Percentiles rank a stretch among this genome's conserved stretches.
Conservation (phyloP, 2,113 vertebrate genomes). For the Leptobrachium leishanense region DNA sequence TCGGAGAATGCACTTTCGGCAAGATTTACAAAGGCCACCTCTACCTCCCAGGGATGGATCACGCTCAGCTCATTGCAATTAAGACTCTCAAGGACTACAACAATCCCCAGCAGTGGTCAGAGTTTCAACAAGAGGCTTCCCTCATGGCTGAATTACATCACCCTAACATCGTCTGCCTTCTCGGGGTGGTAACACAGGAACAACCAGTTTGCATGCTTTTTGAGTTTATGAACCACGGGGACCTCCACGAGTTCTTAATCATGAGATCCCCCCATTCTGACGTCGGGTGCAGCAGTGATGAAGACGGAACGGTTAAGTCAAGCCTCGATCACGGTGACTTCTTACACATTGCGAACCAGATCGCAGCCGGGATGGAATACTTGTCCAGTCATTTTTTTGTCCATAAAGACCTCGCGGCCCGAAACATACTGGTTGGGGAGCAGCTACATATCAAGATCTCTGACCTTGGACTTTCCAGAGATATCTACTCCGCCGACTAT, state of each 20-base stretch:
- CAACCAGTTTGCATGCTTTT: conserved; percentile 95
- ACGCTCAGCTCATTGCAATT: conserved; percentile 92
- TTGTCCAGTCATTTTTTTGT: conserved; percentile 88
- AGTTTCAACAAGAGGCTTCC: conserved; percentile 92
- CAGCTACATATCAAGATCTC: conserved; percentile 96
- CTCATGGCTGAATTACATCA: conserved; percentile 91
- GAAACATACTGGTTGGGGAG: conserved; percentile 93
- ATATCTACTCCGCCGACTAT: conserved; percentile 93
- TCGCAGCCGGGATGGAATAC: conserved; percentile 96
- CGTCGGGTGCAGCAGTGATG: conserved; percentile 94
- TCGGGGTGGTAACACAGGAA: conserved; percentile 93
- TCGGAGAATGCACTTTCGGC: conserved; percentile 87
- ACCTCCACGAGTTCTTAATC: conserved; percentile 97
- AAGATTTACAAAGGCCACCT: conserved; percentile 98
- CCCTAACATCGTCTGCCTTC: conserved; percentile 89
- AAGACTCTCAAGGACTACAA: conserved; percentile 94
- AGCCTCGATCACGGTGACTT: conserved; percentile 95
- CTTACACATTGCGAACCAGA: conserved; percentile 90
- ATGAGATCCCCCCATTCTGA: conserved; percentile 96
- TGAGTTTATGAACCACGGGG: conserved; percentile 90
- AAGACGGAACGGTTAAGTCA: conserved; percentile 94
- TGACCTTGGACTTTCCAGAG: conserved; percentile 92
- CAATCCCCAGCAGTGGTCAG: conserved; percentile 87
- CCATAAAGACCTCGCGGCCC: conserved; percentile 93
- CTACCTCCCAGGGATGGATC: conserved; percentile 96